These are phyloP conservation scores for Hypotaenidia okinawae DNA, from an alignment of 2,797 vertebrate species.

Conservation along the genomic window DNA sequence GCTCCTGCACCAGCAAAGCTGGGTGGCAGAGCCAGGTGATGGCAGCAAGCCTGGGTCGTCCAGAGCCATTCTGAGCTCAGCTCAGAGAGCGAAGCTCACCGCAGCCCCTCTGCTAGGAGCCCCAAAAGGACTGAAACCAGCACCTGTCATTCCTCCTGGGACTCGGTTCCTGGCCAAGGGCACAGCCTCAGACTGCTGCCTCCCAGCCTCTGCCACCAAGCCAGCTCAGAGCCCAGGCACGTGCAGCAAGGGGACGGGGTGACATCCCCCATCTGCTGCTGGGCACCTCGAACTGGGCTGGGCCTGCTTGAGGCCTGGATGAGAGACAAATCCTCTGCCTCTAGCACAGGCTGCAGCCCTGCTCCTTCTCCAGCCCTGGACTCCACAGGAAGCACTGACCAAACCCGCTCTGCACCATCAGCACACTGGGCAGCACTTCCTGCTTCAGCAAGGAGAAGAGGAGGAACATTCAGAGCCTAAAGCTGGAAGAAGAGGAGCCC, in stretches of 20 bases:
- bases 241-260: rapidly evolving
- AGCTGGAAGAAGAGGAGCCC: neutral
- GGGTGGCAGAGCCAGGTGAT: neutral
- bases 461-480: neutral
- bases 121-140: neutral
- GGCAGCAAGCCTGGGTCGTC: rapidly evolving
- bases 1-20: rapidly evolving
- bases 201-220: neutral
- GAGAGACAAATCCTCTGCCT: neutral
- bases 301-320: neutral
- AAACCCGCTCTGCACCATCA: rapidly evolving
- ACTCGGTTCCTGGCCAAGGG: neutral
- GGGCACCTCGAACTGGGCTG: neutral
- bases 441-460: neutral
- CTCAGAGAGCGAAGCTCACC: neutral
- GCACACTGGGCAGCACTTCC: neutral
- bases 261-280: neutral
- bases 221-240: neutral
- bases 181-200: too few species aligned
- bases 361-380: neutral
- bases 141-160: neutral
- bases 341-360: neutral
- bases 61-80: neutral
- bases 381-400: neutral
- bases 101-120: neutral